These are phyloP conservation scores for Poeciliopsis presidionis DNA, from an alignment of 2,797 vertebrate species.

Conservation along the genomic window DNA sequence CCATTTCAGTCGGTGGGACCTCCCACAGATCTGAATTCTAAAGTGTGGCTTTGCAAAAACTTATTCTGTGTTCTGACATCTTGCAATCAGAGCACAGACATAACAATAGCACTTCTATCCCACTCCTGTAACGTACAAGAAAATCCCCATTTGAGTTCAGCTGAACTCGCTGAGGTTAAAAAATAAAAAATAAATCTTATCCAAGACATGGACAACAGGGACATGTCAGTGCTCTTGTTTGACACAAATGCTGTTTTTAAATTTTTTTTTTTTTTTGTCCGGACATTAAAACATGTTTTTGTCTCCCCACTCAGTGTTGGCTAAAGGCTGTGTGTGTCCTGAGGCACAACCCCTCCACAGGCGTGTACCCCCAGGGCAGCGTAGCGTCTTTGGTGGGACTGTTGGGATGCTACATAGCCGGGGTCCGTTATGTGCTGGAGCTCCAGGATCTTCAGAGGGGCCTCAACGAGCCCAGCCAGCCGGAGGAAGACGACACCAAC, in stretches of 20 bases:
- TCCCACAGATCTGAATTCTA: conserved; percentile 37
- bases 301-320: conserved; percentile 71
- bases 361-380: conserved; percentile 77
- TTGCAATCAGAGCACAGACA: conserved; percentile 62
- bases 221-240: conserved; percentile 15
- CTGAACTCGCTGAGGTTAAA: conserved; percentile 8
- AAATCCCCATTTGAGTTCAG: conserved; percentile 30
- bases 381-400: conserved; percentile 84
- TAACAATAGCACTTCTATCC: conserved; percentile 45
- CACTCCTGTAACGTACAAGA: conserved; percentile 5
- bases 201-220: not conserved
- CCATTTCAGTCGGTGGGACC: conserved; percentile 42
- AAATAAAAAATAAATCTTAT: not conserved
- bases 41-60: conserved; percentile 21
- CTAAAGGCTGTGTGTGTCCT: conserved; percentile 90
- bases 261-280: not conserved
- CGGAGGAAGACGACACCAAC: conserved; percentile 96
- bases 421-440: conserved; percentile 88
- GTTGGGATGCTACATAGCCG: conserved; percentile 89
- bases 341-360: conserved; percentile 81
- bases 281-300: conserved; percentile 3
- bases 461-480: conserved; percentile 73
- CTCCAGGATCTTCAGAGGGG: conserved; percentile 79
- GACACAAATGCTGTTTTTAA: conserved; percentile 1
- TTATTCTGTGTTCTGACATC: conserved; percentile 41